Conservation (phyloP, 1,140 invertebrate genomes). For the Physella acuta region DNA sequence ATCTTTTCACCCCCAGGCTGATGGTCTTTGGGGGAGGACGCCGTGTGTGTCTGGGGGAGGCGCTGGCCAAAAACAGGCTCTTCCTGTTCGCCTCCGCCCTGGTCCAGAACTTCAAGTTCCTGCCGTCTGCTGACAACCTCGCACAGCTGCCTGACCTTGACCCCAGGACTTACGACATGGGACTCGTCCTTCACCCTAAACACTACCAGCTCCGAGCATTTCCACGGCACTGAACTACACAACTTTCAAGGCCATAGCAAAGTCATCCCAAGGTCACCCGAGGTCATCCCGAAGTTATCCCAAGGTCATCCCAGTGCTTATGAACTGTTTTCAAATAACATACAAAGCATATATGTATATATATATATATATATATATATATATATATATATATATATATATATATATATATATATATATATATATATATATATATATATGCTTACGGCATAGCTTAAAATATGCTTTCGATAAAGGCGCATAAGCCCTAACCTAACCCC, state of each 20-base stretch:
- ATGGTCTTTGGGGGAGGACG: slow-evolving; percentile 48
- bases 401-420: slow-evolving; percentile 11
- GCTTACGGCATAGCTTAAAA: neutral
- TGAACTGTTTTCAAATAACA: neutral
- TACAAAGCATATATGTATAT: neutral
- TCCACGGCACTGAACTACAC: slow-evolving; percentile 1
- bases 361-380: slow-evolving; percentile 1
- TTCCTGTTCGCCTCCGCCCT: slow-evolving; percentile 50
- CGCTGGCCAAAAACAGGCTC: slow-evolving; percentile 55
- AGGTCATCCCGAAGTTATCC: neutral
- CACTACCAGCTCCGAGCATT: slow-evolving; percentile 35
- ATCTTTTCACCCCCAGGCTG: slow-evolving; percentile 34
- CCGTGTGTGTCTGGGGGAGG: slow-evolving; percentile 53
- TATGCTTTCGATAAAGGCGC: neutral
- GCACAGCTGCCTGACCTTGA: slow-evolving; percentile 35
- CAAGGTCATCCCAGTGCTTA: neutral
- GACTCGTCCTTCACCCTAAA: slow-evolving; percentile 49
- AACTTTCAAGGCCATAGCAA: neutral
- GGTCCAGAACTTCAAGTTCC: slow-evolving; percentile 60
- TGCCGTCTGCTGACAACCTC: slow-evolving; percentile 16
- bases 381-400: slow-evolving; percentile 11
- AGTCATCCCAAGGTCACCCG: neutral
- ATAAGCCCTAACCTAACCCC: no score
- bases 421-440: slow-evolving; percentile 12
- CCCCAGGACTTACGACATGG: slow-evolving; percentile 46